Base-by-base conservation (phyloP, 2,797 vertebrate species). In the Tapera naevia region DNA sequence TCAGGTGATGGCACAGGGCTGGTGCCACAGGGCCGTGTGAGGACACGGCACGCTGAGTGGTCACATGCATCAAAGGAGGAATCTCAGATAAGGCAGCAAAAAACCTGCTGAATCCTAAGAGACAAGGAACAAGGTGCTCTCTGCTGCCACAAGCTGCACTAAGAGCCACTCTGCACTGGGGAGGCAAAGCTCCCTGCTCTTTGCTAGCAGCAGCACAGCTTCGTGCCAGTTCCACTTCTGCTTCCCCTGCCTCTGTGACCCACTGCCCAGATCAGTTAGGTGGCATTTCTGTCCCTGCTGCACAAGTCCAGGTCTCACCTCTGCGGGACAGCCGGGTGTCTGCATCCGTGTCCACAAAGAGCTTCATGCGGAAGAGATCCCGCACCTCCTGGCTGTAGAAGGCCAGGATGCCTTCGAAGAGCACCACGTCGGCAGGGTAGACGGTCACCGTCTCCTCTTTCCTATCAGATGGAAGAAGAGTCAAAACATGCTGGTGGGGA, bases 281-380 rank as follows among this genome's bases (percentile, higher is more conserved):
- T 43, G 39, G 25, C 15, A 10, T 17, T 70, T 22, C n/a, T 58
- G 30, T 53, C 37, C 41, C 16, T 10, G 37, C 28, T 58, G 15
- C 35, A 11, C 1, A 30, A 17, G 9, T 4, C 43, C 1, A 3
- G 46, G 80, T 80, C 93, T 96, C 92, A 99, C 99, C 99, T 98
- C 99, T 98, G 89, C 99, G 98, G 9, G 99, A 99, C 45, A 99
- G 99, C 41, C 99, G 98, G 4, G 99, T 99, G 96, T 99, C 99
- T 4, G 99, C 98, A 1, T 99, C 99, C 0, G 99, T 99, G 97
- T 99, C 99, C 65, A 99, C 99, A 12, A 99, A 99, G 41, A 99
- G 98, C 95, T 99, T 99, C 99, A 99, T 99, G 96, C 99, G 99
- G 97, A 99, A 99, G 60, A 99, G 98, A 92, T 99, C 99, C 82